A percentile compares a stretch with the other conserved stretches of the same genome.
phyloP scores from a whole-genome alignment of 2,888 invertebrate genomes.

The Clivina fossor region DNA sequence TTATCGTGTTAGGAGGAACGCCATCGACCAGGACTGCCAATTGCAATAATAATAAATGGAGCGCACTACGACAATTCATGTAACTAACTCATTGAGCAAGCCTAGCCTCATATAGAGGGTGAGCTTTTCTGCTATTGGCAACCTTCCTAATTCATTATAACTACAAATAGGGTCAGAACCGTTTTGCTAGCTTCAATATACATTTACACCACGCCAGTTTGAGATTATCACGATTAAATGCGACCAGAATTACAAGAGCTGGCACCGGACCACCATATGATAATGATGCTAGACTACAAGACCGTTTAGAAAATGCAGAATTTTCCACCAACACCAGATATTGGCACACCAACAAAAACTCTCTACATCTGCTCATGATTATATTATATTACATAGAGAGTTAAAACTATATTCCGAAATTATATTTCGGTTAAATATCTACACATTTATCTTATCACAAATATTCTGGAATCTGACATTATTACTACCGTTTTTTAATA shows the following conservation, averaged over 20 bases:
- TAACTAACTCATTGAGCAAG: too few relatives aligned
- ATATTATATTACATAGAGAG: too few relatives aligned
- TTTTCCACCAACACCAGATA: slow-evolving; percentile 2
- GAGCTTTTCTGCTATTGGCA: slow-evolving; percentile 41
- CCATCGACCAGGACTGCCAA: slow-evolving; percentile 39
- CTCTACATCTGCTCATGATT: slow-evolving; percentile 21
- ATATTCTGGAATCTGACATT: too few relatives aligned
- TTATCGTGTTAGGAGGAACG: slow-evolving; percentile 18
- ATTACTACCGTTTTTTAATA: too few relatives aligned
- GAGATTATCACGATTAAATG: slow-evolving; percentile 29
- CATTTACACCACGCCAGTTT: slow-evolving; percentile 14
- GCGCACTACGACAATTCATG: slow-evolving; percentile 32
- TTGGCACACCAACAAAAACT: too few relatives aligned
- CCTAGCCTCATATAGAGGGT: too few relatives aligned
- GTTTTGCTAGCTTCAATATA: too few relatives aligned
- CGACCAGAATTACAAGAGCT: slow-evolving; percentile 31
- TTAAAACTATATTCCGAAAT: too few relatives aligned
- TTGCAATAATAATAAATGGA: slow-evolving; percentile 41
- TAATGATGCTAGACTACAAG: slow-evolving; percentile 26
- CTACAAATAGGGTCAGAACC: slow-evolving; percentile 34
- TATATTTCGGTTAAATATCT: too few relatives aligned
- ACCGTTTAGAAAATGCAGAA: slow-evolving; percentile 25
- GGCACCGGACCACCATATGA: slow-evolving; percentile 26
- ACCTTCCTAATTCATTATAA: slow-evolving; percentile 42
- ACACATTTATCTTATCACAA: too few relatives aligned